phyloP scores from a whole-genome alignment of 2,113 vertebrate species.

The Forbesichthys papilliferus region DNA sequence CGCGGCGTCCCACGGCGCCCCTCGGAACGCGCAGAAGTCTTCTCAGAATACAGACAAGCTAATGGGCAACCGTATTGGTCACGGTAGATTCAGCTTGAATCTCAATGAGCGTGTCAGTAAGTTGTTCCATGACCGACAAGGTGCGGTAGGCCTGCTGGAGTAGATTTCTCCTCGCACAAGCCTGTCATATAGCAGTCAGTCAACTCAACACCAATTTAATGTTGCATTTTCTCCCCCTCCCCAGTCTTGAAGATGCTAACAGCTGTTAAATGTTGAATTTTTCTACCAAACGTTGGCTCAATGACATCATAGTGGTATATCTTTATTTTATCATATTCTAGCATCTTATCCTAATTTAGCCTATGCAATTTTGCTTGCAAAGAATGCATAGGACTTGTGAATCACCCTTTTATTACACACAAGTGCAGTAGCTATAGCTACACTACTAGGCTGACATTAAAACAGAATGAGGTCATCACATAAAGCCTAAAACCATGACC shows the following conservation, averaged over 20 bases:
- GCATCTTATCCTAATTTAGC: too few relatives aligned
- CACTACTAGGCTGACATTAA: slow-evolving; percentile 72
- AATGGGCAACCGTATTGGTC: slow-evolving; percentile 75
- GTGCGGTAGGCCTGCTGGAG: slow-evolving; percentile 66
- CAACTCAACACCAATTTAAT: slow-evolving; percentile 66
- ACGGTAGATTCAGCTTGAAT: slow-evolving; percentile 73
- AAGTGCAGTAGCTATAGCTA: neutral
- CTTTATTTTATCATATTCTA: neutral
- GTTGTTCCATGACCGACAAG: slow-evolving; percentile 72
- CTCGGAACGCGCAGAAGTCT: slow-evolving; percentile 66
- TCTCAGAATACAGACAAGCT: slow-evolving; percentile 69
- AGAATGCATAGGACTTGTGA: too few relatives aligned
- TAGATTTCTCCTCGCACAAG: slow-evolving; percentile 64
- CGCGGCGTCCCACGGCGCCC: slow-evolving; percentile 52
- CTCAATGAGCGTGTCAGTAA: slow-evolving; percentile 71
- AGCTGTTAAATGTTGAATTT: neutral
- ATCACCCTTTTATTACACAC: slow-evolving; percentile 7
- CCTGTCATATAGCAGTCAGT: slow-evolving; percentile 57
- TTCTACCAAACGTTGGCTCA: neutral
- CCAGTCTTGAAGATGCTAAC: slow-evolving; percentile 17
- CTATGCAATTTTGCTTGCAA: too few relatives aligned
- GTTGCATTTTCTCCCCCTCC: slow-evolving; percentile 17
- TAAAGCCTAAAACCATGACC: slow-evolving; percentile 81
- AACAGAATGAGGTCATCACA: slow-evolving; percentile 72
- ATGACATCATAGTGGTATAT: neutral